Percentiles rank a stretch among this genome's conserved stretches.
These are phyloP conservation scores for Melanotaenia duboulayi DNA, from an alignment of 2,113 vertebrate species.

Conservation along the genomic window DNA sequence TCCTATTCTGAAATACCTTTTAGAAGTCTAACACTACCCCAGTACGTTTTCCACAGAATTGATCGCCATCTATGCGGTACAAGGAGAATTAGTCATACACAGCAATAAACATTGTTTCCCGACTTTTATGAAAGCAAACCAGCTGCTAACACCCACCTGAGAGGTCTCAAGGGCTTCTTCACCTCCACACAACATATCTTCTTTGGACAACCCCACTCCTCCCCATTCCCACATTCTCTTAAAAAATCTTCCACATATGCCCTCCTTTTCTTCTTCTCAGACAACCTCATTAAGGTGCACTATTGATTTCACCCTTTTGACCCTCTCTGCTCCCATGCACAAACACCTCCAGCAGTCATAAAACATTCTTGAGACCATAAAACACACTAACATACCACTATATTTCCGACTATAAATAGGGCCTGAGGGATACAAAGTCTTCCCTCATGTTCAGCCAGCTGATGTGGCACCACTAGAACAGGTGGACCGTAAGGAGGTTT, in stretches of 20 bases:
- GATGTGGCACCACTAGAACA: conserved; percentile 13
- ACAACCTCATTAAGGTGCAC: conserved; percentile 75
- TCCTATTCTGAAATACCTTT: not conserved
- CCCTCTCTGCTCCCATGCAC: conserved; percentile 57
- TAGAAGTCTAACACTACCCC: not conserved
- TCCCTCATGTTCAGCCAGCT: conserved; percentile 9
- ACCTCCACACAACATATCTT: not conserved
- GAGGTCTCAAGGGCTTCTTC: conserved; percentile 25
- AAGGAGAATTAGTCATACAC: not conserved
- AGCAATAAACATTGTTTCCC: not conserved
- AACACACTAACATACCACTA: conserved; percentile 40
- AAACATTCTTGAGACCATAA: conserved; percentile 62
- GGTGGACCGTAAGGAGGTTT: conserved; percentile 7
- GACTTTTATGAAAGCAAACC: conserved; percentile 25
- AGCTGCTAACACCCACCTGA: conserved; percentile 40
- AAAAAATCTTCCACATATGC: conserved; percentile 18
- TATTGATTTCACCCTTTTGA: conserved; percentile 76
- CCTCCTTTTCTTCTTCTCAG: conserved; percentile 48
- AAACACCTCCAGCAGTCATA: conserved; percentile 63
- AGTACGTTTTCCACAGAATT: conserved; percentile 5
- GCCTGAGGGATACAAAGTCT: conserved; percentile 13
- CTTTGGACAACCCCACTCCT: conserved; percentile 8
- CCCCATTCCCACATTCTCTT: not conserved
- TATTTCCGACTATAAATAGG: conserved; percentile 45
- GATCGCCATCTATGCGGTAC: not conserved